Evolutionary conservation across 1,140 invertebrate species (phyloP).

Genomic region (Drosophila busckii): DNA sequence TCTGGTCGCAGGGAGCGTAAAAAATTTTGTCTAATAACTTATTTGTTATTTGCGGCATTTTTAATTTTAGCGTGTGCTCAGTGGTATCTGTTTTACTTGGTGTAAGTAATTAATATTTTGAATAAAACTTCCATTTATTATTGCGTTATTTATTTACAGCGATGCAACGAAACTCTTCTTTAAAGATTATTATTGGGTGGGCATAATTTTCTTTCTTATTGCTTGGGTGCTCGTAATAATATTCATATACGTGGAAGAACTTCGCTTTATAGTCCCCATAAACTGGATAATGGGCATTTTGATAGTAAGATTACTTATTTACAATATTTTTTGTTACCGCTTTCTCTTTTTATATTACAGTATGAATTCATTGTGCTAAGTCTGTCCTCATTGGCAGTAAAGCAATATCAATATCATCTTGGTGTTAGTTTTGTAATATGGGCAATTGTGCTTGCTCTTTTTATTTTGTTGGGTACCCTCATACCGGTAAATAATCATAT

Average conservation of each 20-base stretch:
- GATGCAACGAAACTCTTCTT: background rate
- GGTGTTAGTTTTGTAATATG: constrained; percentile 21
- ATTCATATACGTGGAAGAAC: constrained; percentile 46
- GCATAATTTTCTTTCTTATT: constrained; percentile 27
- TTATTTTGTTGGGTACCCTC: constrained; percentile 26
- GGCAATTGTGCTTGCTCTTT: constrained; percentile 11
- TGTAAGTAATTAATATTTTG: constrained; percentile 23
- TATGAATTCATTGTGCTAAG: constrained; percentile 34
- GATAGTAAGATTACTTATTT: constrained; percentile 24
- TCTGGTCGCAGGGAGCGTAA: no score
- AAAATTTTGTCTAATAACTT: constrained; percentile 6
- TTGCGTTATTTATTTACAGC: constrained; percentile 8
- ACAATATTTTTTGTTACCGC: background rate
- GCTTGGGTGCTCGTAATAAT: constrained; percentile 19
- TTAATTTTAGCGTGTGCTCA: background rate
- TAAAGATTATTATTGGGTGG: constrained; percentile 12
- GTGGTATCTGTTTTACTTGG: constrained; percentile 24
- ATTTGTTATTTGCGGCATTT: background rate
- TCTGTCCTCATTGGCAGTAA: constrained; percentile 18
- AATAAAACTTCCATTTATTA: no score
- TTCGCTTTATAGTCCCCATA: constrained; percentile 28
- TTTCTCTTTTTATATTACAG: constrained; percentile 9
- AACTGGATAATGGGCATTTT: constrained; percentile 45
- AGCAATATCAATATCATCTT: constrained; percentile 28
- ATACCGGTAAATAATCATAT: constrained; percentile 30